phyloP scores from a whole-genome alignment of 2,888 invertebrate genomes.

The Adelphocoris suturalis region DNA sequence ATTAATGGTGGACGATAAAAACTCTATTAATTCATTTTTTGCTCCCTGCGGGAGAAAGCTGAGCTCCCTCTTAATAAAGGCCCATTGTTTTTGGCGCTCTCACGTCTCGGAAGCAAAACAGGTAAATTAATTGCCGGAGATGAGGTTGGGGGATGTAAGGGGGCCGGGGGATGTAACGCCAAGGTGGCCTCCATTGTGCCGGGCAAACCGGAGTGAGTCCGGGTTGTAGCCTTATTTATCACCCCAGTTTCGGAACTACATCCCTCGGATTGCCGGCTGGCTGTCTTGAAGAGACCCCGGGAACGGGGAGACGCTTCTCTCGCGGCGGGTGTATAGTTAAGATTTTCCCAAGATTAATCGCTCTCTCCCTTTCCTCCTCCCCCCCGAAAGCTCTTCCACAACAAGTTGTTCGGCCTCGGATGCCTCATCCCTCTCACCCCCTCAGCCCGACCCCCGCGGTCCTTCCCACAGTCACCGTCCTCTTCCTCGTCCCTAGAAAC shows the following conservation, averaged over 20 bases:
- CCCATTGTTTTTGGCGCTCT: constrained; percentile 41
- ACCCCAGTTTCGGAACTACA: constrained; percentile 67
- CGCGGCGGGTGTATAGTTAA: constrained; percentile 24
- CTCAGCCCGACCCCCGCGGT: too few species aligned
- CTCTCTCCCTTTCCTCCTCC: constrained; percentile 40
- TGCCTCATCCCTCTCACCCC: constrained; percentile 2
- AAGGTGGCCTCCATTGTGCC: constrained; percentile 56
- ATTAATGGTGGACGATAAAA: not conserved
- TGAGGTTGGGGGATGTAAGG: not conserved
- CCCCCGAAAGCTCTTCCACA: constrained; percentile 14
- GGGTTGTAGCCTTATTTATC: constrained; percentile 65
- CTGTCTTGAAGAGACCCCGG: constrained; percentile 38
- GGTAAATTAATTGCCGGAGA: constrained; percentile 55
- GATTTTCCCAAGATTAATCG: constrained; percentile 69
- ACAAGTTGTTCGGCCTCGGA: constrained; percentile 34
- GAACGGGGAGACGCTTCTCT: not conserved
- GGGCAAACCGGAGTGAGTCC: constrained; percentile 16
- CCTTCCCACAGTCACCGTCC: not conserved
- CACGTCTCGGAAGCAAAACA: constrained; percentile 54
- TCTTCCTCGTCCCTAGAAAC: not conserved
- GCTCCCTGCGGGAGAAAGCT: constrained; percentile 14
- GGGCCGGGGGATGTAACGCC: constrained; percentile 43
- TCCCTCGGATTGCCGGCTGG: constrained; percentile 65
- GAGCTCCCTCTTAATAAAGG: constrained; percentile 31
- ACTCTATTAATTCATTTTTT: constrained; percentile 23